These are phyloP conservation scores for Columba janthina DNA, from an alignment of 2,113 vertebrate genomes.

Conservation along the genomic window DNA sequence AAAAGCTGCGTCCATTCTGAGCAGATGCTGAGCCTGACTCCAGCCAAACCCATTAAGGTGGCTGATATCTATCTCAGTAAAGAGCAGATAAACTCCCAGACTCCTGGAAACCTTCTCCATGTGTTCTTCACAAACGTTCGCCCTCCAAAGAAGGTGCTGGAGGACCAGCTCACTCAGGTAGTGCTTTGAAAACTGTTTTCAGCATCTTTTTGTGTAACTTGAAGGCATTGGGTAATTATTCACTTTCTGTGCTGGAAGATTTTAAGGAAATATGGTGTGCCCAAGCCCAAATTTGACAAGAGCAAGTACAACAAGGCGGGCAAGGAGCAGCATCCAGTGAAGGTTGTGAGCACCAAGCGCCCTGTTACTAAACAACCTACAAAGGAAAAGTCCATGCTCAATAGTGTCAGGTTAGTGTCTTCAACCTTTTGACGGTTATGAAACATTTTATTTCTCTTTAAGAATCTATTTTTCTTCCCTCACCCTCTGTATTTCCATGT, in stretches of 20 bases:
- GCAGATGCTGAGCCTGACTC: conserved; percentile 92
- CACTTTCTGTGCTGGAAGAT: conserved; percentile 75
- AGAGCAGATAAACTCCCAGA: conserved; percentile 96
- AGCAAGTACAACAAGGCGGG: conserved; percentile 94
- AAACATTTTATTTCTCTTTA: background rate
- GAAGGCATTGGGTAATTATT: background rate
- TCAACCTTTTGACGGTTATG: background rate
- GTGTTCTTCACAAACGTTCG: conserved; percentile 94
- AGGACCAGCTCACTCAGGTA: conserved; percentile 98
- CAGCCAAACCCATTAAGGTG: conserved; percentile 89
- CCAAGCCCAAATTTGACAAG: conserved; percentile 90
- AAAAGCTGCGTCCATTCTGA: conserved; percentile 95
- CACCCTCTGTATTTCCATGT: background rate
- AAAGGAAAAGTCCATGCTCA: conserved; percentile 93
- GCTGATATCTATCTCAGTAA: conserved; percentile 97
- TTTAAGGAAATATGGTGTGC: conserved; percentile 91
- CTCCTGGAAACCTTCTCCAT: conserved; percentile 92
- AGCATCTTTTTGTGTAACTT: background rate
- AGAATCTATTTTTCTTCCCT: background rate
- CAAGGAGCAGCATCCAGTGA: conserved; percentile 95
- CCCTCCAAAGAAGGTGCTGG: conserved; percentile 93
- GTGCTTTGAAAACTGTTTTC: background rate
- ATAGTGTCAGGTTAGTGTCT: conserved; percentile 87
- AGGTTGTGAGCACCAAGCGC: conserved; percentile 96
- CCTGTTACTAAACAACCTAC: conserved; percentile 89